Evolutionary conservation across 2,888 invertebrate species (phyloP).

Genomic region (Corbicula japonica): DNA sequence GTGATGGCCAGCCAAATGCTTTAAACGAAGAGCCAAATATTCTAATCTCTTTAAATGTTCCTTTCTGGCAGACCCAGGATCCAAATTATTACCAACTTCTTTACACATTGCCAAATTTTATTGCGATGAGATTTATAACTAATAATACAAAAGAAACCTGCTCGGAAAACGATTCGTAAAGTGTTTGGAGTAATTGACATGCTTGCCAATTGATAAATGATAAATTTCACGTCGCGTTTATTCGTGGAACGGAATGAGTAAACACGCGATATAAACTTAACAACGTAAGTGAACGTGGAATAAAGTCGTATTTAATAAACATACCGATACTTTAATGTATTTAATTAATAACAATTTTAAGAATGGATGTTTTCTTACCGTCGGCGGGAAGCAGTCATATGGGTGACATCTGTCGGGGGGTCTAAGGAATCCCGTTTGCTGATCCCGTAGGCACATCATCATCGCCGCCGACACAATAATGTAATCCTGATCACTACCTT

Average conservation of each 20-base stretch:
- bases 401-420: conserved; percentile 74
- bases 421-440: conserved; percentile 72
- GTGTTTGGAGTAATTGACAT: not conserved
- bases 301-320: too few species aligned
- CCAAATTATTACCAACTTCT: conserved; percentile 33
- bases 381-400: conserved; percentile 70
- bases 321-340: too few species aligned
- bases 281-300: too few species aligned
- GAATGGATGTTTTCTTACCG: too few species aligned
- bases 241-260: too few species aligned
- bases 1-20: conserved; percentile 51
- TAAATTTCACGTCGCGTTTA: not conserved
- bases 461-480: too few species aligned
- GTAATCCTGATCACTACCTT: too few species aligned
- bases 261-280: too few species aligned
- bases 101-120: conserved; percentile 56
- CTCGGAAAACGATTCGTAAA: conserved; percentile 1
- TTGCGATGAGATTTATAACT: conserved; percentile 56
- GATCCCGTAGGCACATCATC: conserved; percentile 77
- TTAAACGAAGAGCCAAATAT: conserved; percentile 56
- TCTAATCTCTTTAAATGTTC: conserved; percentile 66
- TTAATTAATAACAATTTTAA: too few species aligned
- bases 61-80: conserved; percentile 42
- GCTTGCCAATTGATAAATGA: conserved; percentile 2
- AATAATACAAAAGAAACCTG: conserved; percentile 28